Evolutionary conservation across 2,797 vertebrate species (phyloP), one percentile per base, ranked within the genome.

Genomic region (Coilia nasus): DNA sequence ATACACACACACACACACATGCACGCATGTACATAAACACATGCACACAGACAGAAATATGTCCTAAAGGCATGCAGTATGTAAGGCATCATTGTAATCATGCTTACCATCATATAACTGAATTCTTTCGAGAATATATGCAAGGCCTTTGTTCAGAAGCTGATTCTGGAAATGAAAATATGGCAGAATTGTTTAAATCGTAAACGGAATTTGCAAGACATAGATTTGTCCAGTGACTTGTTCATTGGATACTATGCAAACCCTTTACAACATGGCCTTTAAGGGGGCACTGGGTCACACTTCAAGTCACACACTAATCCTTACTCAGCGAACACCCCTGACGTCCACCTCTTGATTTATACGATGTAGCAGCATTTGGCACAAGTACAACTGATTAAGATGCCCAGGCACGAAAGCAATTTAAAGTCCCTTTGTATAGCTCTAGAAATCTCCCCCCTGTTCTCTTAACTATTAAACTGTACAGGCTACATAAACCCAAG

Each of bases 111-210:
- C 91, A 87, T 94, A 92, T 83, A 96, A 92, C 78, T 94, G 96
- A 91, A 99, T 94, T 93, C 97, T 97, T 89, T 98, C 97, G 91
- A 97, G 94, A 91, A 98, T 91, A 87, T 96, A 95, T 83, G 94
- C 91, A 88, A 99, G 94, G 86, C 97, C 98, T 93, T 97, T 97
- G 9, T 90, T 95, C 91, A 99, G 95, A 89, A 99, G 97, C 90
- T 98, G 97, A 93, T 98, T 98, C 98, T 99, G 94, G 89, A 92
- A 28, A 78, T 19, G 54, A 82, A 67, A 25, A n/a, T 21, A 64
- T 31, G 44, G 12, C 19, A 64, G 25, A 41, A 54, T 54, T 54
- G 10, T 4, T 4, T 4, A 47, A 47, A 47, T 47, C 46, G 3
- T 47, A 54, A 54, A 7, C 50, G 14, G 3, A 54, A 54, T 54